Evolutionary conservation across 2,113 vertebrate species (phyloP).

Genomic region (Apus apus): DNA sequence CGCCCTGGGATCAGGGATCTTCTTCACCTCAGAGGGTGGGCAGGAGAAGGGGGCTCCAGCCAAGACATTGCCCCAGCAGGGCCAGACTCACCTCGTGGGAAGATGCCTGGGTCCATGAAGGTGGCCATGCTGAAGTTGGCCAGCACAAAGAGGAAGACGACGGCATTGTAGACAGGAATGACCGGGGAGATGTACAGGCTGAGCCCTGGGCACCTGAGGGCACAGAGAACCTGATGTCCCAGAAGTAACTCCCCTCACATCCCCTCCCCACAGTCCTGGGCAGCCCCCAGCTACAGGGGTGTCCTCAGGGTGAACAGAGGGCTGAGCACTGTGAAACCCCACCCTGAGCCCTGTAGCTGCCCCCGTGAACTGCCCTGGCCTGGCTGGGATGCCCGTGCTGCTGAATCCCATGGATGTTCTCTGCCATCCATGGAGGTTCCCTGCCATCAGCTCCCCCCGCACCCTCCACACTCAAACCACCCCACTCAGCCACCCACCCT

Average conservation of each 20-base stretch:
- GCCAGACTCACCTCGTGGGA: slow-evolving; percentile 88
- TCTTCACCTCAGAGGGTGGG: neutral
- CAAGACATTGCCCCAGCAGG: rapidly evolving
- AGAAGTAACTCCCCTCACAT: rapidly evolving
- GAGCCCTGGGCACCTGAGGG: slow-evolving; percentile 89
- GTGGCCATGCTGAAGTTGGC: slow-evolving; percentile 99
- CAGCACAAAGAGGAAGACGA: slow-evolving; percentile 95
- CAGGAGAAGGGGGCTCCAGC: neutral
- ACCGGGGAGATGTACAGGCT: slow-evolving; percentile 85
- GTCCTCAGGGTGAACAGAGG: rapidly evolving
- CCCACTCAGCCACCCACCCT: too few species aligned
- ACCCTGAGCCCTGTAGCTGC: neutral
- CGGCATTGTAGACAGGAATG: slow-evolving; percentile 89
- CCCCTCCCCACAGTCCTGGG: neutral
- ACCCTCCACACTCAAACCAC: neutral
- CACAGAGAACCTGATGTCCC: neutral
- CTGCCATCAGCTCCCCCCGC: neutral
- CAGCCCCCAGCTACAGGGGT: rapidly evolving
- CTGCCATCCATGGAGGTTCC: neutral
- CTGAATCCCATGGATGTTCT: neutral
- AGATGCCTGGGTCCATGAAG: slow-evolving; percentile 98
- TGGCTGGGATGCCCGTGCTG: rapidly evolving
- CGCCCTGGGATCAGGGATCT: neutral
- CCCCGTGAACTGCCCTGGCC: neutral
- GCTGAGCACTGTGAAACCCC: rapidly evolving